phyloP scores from a whole-genome alignment of 2,797 vertebrate species.

The Poeciliopsis infans region DNA sequence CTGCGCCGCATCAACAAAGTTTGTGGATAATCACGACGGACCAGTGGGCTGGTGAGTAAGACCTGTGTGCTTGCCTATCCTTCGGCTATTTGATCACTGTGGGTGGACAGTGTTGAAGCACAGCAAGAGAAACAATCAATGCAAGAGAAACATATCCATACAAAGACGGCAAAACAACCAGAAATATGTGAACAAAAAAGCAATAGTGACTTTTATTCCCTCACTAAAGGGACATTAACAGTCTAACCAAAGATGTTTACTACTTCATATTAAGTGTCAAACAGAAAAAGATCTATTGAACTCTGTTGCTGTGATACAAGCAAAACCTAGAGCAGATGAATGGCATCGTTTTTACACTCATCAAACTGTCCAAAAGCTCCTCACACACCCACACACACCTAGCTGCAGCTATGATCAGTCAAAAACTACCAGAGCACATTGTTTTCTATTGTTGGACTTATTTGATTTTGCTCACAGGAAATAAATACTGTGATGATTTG shows the following conservation, averaged over 20 bases:
- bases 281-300: not conserved
- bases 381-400: not conserved
- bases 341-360: not conserved
- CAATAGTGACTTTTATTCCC: not conserved
- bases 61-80: conserved; percentile 57
- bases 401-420: not conserved
- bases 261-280: not conserved
- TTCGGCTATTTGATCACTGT: conserved; percentile 65
- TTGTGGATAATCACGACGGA: conserved; percentile 54
- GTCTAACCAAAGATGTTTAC: not conserved
- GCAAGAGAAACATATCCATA: conserved; percentile 47
- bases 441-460: not conserved
- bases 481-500: not conserved
- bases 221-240: not conserved
- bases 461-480: not conserved
- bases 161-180: conserved; percentile 18
- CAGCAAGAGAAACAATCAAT: conserved; percentile 59
- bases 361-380: not conserved
- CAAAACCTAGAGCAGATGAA: not conserved
- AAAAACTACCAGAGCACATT: not conserved
- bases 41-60: conserved; percentile 62
- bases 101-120: conserved; percentile 57
- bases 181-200: not conserved
- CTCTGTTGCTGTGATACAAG: not conserved
- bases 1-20: conserved; percentile 41